Conservation (phyloP, 2,113 vertebrate species). For the Pristiophorus japonicus region DNA sequence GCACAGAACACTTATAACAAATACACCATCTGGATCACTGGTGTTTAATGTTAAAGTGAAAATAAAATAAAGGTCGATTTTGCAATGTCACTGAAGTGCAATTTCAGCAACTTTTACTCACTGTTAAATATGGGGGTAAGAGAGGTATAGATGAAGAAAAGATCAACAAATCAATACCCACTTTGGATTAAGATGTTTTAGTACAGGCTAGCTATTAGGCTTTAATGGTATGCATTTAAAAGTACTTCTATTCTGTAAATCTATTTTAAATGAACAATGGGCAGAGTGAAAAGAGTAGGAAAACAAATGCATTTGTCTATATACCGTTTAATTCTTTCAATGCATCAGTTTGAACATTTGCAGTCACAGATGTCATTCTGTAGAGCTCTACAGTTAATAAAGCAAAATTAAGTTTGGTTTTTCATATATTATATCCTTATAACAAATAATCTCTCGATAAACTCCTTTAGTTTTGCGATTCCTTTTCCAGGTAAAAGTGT, state of each 20-base stretch:
- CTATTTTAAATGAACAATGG: background rate
- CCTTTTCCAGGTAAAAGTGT: background rate
- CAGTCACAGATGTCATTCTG: background rate
- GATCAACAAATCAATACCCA: background rate
- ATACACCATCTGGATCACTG: conserved; percentile 51
- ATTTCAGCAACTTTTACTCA: background rate
- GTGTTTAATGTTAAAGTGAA: conserved; percentile 41
- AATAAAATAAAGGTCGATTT: conserved; percentile 49
- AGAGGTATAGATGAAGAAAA: background rate
- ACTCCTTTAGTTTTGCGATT: background rate
- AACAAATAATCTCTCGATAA: background rate
- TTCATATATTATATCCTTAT: background rate
- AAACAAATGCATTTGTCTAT: background rate
- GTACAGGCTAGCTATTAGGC: background rate
- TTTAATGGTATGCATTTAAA: background rate
- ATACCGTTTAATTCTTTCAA: background rate
- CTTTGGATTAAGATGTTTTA: background rate
- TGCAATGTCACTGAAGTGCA: conserved; percentile 45
- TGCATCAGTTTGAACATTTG: background rate
- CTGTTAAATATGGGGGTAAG: background rate
- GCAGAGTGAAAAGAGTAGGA: background rate
- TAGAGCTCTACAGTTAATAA: background rate
- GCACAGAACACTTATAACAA: conserved; percentile 57
- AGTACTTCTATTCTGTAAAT: background rate
- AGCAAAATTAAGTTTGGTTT: background rate